phyloP scores from a whole-genome alignment of 2,888 invertebrate genomes.

The Xanthorhoe designata region DNA sequence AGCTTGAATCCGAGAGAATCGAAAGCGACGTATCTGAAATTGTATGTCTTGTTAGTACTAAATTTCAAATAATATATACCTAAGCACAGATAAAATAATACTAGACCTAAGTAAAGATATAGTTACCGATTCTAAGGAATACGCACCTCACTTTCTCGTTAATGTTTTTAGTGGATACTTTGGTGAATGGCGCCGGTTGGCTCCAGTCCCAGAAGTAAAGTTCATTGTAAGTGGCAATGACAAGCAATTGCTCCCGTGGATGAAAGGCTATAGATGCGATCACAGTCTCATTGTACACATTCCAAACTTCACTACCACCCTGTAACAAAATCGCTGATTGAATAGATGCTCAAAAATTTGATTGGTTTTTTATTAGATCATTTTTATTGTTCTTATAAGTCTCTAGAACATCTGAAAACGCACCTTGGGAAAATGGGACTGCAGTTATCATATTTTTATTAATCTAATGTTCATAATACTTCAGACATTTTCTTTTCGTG shows the following conservation, averaged over 20 bases:
- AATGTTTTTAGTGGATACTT: conserved; percentile 89
- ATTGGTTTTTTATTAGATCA: too few relatives aligned
- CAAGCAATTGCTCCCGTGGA: conserved; percentile 91
- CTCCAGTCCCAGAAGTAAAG: conserved; percentile 97
- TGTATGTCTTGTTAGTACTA: background rate
- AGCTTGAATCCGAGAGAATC: conserved; percentile 92
- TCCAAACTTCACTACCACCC: conserved; percentile 95
- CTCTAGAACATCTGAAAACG: too few relatives aligned
- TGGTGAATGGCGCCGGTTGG: conserved; percentile 90
- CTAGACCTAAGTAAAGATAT: too few relatives aligned
- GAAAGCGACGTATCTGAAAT: conserved; percentile 92
- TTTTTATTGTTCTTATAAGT: too few relatives aligned
- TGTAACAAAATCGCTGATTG: conserved; percentile 56
- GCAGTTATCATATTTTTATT: too few relatives aligned
- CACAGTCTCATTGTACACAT: conserved; percentile 89
- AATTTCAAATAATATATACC: too few relatives aligned
- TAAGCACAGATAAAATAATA: too few relatives aligned
- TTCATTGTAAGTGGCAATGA: conserved; percentile 94
- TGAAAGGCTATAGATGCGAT: conserved; percentile 96
- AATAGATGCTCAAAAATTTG: too few relatives aligned
- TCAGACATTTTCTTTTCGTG: too few relatives aligned
- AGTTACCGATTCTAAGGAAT: background rate
- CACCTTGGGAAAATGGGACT: too few relatives aligned
- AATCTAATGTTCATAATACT: too few relatives aligned
- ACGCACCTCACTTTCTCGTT: conserved; percentile 93